phyloP scores from a whole-genome alignment of 2,113 vertebrate species.

The Osmerus mordax region DNA sequence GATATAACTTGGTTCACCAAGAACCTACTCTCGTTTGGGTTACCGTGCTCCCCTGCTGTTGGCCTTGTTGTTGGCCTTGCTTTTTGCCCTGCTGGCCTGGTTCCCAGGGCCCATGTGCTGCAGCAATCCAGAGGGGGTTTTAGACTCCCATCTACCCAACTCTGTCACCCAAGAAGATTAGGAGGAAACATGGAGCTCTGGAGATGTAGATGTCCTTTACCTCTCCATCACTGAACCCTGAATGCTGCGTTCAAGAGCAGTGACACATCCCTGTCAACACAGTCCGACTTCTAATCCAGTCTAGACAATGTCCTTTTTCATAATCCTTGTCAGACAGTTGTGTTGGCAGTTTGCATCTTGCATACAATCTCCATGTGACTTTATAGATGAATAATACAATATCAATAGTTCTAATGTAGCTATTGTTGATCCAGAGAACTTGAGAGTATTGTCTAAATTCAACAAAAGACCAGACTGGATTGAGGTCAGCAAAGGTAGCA shows the following conservation, averaged over 20 bases:
- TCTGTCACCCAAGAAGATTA: constrained; percentile 12
- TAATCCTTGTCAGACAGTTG: constrained; percentile 1
- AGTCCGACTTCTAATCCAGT: not conserved
- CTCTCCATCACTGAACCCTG: no score
- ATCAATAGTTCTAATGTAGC: no score
- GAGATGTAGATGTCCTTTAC: not conserved
- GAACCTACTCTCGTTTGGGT: no score
- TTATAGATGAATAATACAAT: no score
- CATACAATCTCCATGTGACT: no score
- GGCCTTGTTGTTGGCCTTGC: not conserved
- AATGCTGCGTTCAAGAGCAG: not conserved
- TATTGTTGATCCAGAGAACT: no score
- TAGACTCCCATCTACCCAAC: constrained; percentile 19
- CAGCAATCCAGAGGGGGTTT: constrained; percentile 15
- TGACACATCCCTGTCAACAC: not conserved
- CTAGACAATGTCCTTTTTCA: constrained; percentile 32
- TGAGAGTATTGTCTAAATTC: no score
- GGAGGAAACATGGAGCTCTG: constrained; percentile 4
- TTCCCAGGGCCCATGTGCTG: constrained; percentile 11
- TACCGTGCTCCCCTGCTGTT: no score
- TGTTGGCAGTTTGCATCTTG: not conserved
- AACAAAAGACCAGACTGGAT: no score
- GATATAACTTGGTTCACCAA: no score
- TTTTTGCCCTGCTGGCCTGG: constrained; percentile 26
- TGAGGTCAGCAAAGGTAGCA: not conserved